A percentile compares a stretch with the other conserved stretches of the same genome.
Evolutionary conservation across 1,140 invertebrate species (phyloP).

Genomic region (Zophobas morio): DNA sequence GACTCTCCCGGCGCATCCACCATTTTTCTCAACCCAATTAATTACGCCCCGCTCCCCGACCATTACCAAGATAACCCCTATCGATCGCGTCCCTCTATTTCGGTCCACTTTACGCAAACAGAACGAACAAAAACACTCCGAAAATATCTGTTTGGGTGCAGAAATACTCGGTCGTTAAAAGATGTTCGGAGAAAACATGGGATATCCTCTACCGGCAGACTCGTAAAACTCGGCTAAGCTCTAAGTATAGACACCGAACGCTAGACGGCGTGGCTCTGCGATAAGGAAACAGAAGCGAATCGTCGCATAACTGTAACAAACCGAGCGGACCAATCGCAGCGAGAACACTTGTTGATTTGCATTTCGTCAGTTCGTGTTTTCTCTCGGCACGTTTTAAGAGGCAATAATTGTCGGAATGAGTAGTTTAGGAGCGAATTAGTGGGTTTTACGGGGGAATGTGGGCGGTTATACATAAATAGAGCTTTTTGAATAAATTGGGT

Average conservation of each 20-base stretch:
- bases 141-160: constrained; percentile 11
- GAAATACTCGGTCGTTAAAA: constrained; percentile 28
- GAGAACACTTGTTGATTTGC: constrained; percentile 36
- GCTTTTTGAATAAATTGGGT: too few species aligned
- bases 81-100: neutral
- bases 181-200: constrained; percentile 17
- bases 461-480: too few species aligned
- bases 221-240: constrained; percentile 32
- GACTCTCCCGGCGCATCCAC: constrained; percentile 12
- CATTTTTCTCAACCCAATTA: constrained; percentile 2
- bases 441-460: neutral
- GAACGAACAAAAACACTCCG: neutral
- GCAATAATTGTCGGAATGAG: constrained; percentile 22
- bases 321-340: constrained; percentile 10
- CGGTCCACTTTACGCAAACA: neutral
- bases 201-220: constrained; percentile 39
- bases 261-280: constrained; percentile 32
- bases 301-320: constrained; percentile 5
- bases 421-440: neutral
- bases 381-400: constrained; percentile 35
- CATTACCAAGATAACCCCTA: neutral
- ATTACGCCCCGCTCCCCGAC: neutral
- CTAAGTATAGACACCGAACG: constrained; percentile 31
- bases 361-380: constrained; percentile 35
- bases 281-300: constrained; percentile 18